A percentile compares a stretch with the other conserved stretches of the same genome.
phyloP scores from a whole-genome alignment of 2,888 invertebrate genomes.

The Drosophila nr. perissopoda region DNA sequence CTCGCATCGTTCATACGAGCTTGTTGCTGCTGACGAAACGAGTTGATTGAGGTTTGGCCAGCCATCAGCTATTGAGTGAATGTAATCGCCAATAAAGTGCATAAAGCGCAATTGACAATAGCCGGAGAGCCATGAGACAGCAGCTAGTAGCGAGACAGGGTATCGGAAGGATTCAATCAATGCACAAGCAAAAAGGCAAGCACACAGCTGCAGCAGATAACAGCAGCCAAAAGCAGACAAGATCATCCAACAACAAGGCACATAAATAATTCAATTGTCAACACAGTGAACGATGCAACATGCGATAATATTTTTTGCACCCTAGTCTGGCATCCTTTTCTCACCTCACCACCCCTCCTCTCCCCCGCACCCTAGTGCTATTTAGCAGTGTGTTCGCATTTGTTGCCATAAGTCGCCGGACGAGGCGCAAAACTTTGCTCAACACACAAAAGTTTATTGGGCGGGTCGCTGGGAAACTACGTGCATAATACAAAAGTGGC shows the following conservation, averaged over 20 bases:
- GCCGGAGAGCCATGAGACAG: constrained; percentile 29
- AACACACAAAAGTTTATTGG: constrained; percentile 59
- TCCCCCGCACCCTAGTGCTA: not conserved
- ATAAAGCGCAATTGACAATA: constrained; percentile 77
- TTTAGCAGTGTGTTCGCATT: constrained; percentile 20
- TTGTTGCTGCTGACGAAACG: constrained; percentile 41
- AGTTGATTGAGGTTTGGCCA: constrained; percentile 70
- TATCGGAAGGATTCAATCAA: constrained; percentile 76
- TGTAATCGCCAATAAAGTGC: constrained; percentile 81
- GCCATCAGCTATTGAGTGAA: constrained; percentile 65
- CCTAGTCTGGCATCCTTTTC: not conserved
- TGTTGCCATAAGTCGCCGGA: constrained; percentile 31
- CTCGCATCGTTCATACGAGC: constrained; percentile 15
- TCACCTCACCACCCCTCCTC: not conserved
- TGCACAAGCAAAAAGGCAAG: constrained; percentile 74
- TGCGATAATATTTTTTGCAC: constrained; percentile 68
- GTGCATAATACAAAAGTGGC: constrained; percentile 64
- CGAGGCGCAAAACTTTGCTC: constrained; percentile 56
- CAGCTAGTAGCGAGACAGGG: constrained; percentile 15
- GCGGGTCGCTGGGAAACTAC: constrained; percentile 45
- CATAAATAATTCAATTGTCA: constrained; percentile 82
- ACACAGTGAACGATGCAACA: constrained; percentile 70
- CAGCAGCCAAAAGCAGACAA: constrained; percentile 38
- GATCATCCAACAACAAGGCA: constrained; percentile 55
- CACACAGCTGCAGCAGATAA: constrained; percentile 26